Evolutionary conservation across 64 coral and sea anemone genomes (phyloP), one percentile per base, ranked within the genome.

Genomic region (Pocillopora damicornis): DNA sequence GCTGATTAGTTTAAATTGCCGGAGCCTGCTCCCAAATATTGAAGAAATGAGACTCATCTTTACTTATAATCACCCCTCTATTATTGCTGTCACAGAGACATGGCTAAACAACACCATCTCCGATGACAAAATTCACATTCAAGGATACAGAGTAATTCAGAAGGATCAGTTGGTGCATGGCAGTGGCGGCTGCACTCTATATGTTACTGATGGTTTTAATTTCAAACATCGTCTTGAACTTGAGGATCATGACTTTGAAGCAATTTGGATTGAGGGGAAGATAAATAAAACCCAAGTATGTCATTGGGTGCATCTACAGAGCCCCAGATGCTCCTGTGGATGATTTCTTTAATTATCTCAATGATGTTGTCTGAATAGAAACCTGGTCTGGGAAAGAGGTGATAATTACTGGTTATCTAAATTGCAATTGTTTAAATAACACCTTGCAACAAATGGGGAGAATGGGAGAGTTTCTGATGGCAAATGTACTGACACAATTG

Each of bases 331-430:
- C 30, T 30, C 30, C 30, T 30, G 30, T 30, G 30, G 30, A 30
- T 34, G 90, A 92, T 26, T 58, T 92, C 2, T 92, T 92, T 75
- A 85, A 92, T 35, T 92, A 92, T 80, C 36, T 92, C 36, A 77
- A 87, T n/a, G 90, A 92, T 86, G 63, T 86, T 51, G 14, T 75
- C 10, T 23, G 62, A 25, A 59, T 73, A 38, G 90, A 76, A 42
- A 87, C 85, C 11, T n/a, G 73, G 18, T 35, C 62, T 37, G 1
- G 76, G 62, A 74, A 69, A 14, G 88, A 81, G 38, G 57, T 78
- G 60, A 89, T 86, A 72, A 90, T 90, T 73, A 4, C 76, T 0
- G 79, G 78, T 4, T 51, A 90, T 73, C 61, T 90, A 51, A 90
- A 90, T 60, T 90, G 89, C 76, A 72, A 83, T 63, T 90, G 89